Evolutionary conservation across 1,140 invertebrate genomes (phyloP), one percentile per base, ranked within the genome.

Genomic region (Trichonephila inaurata): DNA sequence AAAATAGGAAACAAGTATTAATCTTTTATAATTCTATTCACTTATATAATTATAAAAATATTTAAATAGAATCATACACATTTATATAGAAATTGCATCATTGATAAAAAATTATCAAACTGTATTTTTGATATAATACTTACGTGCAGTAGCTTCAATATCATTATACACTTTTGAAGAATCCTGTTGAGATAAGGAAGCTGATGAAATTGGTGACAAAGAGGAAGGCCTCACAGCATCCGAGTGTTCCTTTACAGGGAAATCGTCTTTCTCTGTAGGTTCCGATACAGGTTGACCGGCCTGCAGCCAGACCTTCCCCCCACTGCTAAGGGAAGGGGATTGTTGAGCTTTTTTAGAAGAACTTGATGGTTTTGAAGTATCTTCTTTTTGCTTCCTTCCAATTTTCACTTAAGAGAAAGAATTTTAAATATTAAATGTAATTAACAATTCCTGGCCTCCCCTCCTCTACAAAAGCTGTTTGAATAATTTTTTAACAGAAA

Each of bases 291-390:
- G 58, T 90, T 18, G 72, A 58, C 64, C 87, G 81, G 93, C 87
- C 93, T 94, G 93, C 93, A 94, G 93, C 93, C 93, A 94, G 93
- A 94, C 93, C 93, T 94, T 94, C 93, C 93, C 93, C 69, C 77
- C 82, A 72, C 61, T 85, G 93, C 93, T 90, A 40, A 90, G 88
- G 88, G 93, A 72, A 58, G 88, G 64, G 24, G 60, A 21, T 85
- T 88, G 72, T 83, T 51, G 24, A 69, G 58, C 40, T 62, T 89
- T 94, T 16, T 61, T 40, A 40, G 21, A 62, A 24, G 86, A 12
- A 62, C 60, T 85, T 66, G 61, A 61, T 40, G 66, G 51, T 69
- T 62, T n/a, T 69, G 40, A 10, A 69, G 58, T 8, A 21, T 82
- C 66, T 7, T 94, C 93, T 69, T 81, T 93, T 21, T 24, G 66